These are phyloP conservation scores for Beroe forskalii DNA, from an alignment of 37 sponge, comb jelly and placozoan species.

Conservation along the genomic window DNA sequence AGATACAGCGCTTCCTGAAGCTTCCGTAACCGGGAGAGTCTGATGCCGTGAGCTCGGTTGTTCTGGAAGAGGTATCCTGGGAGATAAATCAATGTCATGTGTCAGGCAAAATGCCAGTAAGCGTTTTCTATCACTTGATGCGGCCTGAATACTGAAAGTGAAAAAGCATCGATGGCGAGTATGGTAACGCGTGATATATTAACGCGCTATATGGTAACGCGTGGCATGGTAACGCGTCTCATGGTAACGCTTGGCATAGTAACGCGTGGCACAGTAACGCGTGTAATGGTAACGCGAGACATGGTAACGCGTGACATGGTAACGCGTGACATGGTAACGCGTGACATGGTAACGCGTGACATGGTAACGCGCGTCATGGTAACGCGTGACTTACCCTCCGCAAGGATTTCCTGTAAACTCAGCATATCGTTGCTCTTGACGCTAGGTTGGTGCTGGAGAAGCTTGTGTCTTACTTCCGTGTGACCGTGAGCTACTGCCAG, in stretches of 20 bases:
- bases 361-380: background rate
- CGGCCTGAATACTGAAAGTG: no score
- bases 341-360: background rate
- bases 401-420: constrained; percentile 58
- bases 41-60: constrained; percentile 58
- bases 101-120: no score
- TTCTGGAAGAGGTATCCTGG: constrained; percentile 64
- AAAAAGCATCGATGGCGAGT: no score
- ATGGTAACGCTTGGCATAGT: no score
- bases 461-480: constrained; percentile 34
- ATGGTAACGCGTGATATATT: no score
- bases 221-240: no score
- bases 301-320: no score
- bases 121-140: no score
- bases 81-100: no score
- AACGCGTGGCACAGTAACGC: no score
- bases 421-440: constrained; percentile 64
- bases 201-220: no score
- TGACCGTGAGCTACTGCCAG: constrained; percentile 62
- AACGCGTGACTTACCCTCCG: constrained; percentile 15
- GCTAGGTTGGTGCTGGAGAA: constrained; percentile 60
- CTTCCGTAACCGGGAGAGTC: constrained; percentile 27
- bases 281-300: no score
- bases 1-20: constrained; percentile 59
- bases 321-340: background rate